A percentile compares a stretch with the other conserved stretches of the same genome.
phyloP scores from a whole-genome alignment of 92 coral and sea anemone genomes.

The Epizoanthus stellaris region DNA sequence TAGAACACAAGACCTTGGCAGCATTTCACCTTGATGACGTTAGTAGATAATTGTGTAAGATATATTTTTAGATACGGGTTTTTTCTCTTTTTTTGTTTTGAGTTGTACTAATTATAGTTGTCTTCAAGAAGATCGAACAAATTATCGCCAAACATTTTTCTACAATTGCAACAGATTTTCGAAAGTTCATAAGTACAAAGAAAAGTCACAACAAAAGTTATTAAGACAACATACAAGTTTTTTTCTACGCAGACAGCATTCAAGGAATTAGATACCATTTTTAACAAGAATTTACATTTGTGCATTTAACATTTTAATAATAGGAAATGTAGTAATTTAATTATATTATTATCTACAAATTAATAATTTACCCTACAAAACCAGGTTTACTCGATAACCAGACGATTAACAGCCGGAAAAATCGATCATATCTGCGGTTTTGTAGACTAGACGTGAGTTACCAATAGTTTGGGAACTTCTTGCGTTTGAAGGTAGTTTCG shows the following conservation, averaged over 20 bases:
- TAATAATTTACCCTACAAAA: slow-evolving; percentile 23
- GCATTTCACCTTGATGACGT: slow-evolving; percentile 15
- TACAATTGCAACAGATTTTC: slow-evolving; percentile 21
- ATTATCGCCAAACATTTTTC: slow-evolving; percentile 22
- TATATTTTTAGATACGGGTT: slow-evolving; percentile 2
- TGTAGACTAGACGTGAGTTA: slow-evolving; percentile 10
- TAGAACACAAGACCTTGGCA: slow-evolving; percentile 14
- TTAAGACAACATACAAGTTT: slow-evolving; percentile 1
- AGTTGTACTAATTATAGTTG: slow-evolving; percentile 22
- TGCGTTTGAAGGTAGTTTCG: slow-evolving; percentile 7
- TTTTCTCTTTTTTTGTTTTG: slow-evolving; percentile 9
- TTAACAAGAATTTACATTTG: slow-evolving; percentile 16
- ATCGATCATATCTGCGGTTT: slow-evolving; percentile 17
- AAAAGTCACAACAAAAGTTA: slow-evolving; percentile 9
- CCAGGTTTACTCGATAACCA: slow-evolving; percentile 15
- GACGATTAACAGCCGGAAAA: slow-evolving; percentile 18
- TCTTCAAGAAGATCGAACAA: slow-evolving; percentile 7
- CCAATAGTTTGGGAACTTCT: slow-evolving; percentile 9
- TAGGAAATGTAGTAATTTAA: slow-evolving; percentile 29
- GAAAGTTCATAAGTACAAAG: slow-evolving; percentile 13
- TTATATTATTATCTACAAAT: slow-evolving; percentile 1
- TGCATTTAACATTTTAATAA: not conserved
- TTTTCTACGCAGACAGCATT: not conserved
- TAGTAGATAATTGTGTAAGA: slow-evolving; percentile 22
- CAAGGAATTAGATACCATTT: too few species aligned